A percentile compares a stretch with the other conserved stretches of the same genome.
These are phyloP conservation scores for Acholoe squamosa DNA, from an alignment of 2,888 invertebrate species.

Conservation along the genomic window DNA sequence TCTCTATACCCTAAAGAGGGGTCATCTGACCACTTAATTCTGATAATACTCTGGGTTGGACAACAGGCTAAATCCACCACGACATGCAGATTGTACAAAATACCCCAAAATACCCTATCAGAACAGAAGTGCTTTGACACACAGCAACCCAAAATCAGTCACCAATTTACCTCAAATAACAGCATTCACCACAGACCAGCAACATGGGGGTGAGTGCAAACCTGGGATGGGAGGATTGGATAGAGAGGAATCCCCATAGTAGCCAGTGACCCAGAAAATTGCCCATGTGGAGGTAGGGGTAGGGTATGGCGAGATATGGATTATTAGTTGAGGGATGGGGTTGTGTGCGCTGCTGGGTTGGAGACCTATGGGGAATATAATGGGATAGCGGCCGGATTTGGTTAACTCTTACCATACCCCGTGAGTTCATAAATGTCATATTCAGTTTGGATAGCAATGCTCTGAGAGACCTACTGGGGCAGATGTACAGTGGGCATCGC, in stretches of 20 bases:
- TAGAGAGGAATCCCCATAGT: neutral
- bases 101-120: neutral
- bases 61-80: constrained; percentile 1
- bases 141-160: neutral
- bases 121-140: neutral
- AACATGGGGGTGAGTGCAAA: neutral
- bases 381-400: neutral
- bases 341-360: neutral
- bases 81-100: constrained; percentile 1
- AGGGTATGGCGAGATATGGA: neutral
- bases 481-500: no score
- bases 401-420: no score
- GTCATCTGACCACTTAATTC: constrained; percentile 9
- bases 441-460: no score
- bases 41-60: neutral
- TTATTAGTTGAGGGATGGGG: neutral
- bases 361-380: neutral
- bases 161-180: constrained; percentile 14
- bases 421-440: no score
- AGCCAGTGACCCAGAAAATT: constrained; percentile 9
- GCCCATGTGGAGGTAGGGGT: neutral
- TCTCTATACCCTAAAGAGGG: neutral
- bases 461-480: no score
- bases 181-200: neutral
- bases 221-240: no score